Evolutionary conservation across 2,888 invertebrate species (phyloP), one percentile per base, ranked within the genome.

Genomic region (Clanis bilineata): DNA sequence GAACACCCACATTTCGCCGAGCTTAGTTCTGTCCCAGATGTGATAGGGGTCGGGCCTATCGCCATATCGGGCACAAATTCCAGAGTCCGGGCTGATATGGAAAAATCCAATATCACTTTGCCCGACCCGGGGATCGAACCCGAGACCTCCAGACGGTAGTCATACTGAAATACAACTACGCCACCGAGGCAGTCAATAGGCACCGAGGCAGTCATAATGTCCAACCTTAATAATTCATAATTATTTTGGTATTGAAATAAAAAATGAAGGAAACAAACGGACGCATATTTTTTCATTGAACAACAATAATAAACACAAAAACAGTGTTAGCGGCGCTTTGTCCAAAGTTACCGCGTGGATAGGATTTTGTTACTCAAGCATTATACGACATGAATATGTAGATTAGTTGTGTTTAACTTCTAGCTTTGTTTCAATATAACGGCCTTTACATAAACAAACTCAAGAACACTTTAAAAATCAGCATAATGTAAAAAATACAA

Each of bases 381-480:
- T 7, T 18, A 58, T 39, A 47, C 47, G 9, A 47, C 47, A 47
- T 58, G 38, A 58, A 51, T 58, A 58, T 58, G 58, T 25, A 47
- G 58, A 58, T 58, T 58, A 39, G 25, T 23, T 51, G 36, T 44
- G 43, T 56, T 32, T 54, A 43, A 54, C 44, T 57, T 15, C 15
- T 58, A 58, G 54, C 58, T 45, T 58, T 28, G 55, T 55, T 22
- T 47, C 58, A 55, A 43, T 55, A 39, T 15, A 18, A 39, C 62
- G 74, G 73, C 77, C 77, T 74, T 73, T 72, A 51, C 25, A 56
- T 65, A 73, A 58, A 57, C 44, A 44, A 56, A 44, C 23, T 76
- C 72, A 72, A 61, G 61, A 60, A 60, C 64, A 61, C 63, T 66
- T 67, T 66, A 72, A n/a, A n/a, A n/a, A n/a, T n/a, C n/a, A n/a